phyloP scores from a whole-genome alignment of 2,797 vertebrate species.

The Valencia hispanica region DNA sequence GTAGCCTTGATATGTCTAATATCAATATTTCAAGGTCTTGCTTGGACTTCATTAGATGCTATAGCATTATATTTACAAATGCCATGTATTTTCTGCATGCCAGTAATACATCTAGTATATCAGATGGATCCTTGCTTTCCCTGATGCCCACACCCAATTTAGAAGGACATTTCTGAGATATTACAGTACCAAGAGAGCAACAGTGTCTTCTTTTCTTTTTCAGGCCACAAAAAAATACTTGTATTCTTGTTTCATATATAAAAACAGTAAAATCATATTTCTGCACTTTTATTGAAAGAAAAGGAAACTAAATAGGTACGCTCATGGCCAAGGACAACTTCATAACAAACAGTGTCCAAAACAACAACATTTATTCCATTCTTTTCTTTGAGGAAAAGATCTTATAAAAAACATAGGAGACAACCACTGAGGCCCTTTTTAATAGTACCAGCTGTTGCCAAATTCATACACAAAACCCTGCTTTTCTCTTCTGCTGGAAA shows the following conservation, averaged over 20 bases:
- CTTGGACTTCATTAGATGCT: background rate
- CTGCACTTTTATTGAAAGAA: conserved; percentile 37
- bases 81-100: background rate
- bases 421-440: conserved; percentile 20
- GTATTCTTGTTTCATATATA: conserved; percentile 50
- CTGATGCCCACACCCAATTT: background rate
- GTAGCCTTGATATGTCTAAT: background rate
- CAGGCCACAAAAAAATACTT: conserved; percentile 51
- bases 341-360: conserved; percentile 20
- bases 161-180: background rate
- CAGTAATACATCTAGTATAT: background rate
- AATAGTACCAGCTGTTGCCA: conserved; percentile 15
- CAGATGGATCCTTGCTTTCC: background rate
- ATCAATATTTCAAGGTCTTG: background rate
- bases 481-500: conserved; percentile 11
- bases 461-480: conserved; percentile 8
- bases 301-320: conserved; percentile 42
- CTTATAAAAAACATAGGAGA: conserved; percentile 15
- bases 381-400: background rate
- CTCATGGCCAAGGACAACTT: conserved; percentile 29
- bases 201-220: conserved; percentile 7
- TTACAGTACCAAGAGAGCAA: background rate
- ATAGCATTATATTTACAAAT: background rate
- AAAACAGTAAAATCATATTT: conserved; percentile 53
- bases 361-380: conserved; percentile 25